Percentiles rank a stretch among this genome's conserved stretches.
Evolutionary conservation across 92 coral and sea anemone species (phyloP).

Genomic region (Isaurus tuberculatus): DNA sequence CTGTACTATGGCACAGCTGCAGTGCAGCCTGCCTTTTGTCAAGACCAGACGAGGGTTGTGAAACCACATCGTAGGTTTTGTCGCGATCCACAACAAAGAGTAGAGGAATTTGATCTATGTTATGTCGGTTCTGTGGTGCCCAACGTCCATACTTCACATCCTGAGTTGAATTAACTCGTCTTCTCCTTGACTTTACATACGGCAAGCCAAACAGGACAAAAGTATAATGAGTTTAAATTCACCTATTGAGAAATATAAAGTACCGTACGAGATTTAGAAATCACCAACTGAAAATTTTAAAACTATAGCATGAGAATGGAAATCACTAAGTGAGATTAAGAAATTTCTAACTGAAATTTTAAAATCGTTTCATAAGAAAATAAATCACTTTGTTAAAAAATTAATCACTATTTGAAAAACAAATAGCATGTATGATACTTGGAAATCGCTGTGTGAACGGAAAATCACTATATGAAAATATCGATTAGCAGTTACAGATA

Average conservation of each 20-base stretch:
- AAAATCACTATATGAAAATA: constrained; percentile 21
- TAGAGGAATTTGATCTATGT: constrained; percentile 34
- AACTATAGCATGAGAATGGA: not conserved
- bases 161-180: no score
- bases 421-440: not conserved
- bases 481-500: constrained; percentile 30
- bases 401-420: not conserved
- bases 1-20: constrained; percentile 27
- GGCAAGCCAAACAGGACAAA: no score
- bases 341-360: not conserved
- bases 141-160: no score
- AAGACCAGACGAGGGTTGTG: constrained; percentile 27
- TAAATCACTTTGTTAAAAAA: not conserved
- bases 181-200: no score
- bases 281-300: not conserved
- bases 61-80: constrained; percentile 25
- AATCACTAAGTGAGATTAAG: not conserved
- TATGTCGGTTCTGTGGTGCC: no score
- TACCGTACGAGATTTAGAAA: constrained; percentile 5
- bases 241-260: constrained; percentile 4
- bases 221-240: not conserved
- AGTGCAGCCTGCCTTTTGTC: constrained; percentile 53
- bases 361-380: no score
- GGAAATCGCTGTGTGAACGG: not conserved
- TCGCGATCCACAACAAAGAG: constrained; percentile 49